Evolutionary conservation across 2,797 vertebrate genomes (phyloP).

Genomic region (Micromesistius poutassou): DNA sequence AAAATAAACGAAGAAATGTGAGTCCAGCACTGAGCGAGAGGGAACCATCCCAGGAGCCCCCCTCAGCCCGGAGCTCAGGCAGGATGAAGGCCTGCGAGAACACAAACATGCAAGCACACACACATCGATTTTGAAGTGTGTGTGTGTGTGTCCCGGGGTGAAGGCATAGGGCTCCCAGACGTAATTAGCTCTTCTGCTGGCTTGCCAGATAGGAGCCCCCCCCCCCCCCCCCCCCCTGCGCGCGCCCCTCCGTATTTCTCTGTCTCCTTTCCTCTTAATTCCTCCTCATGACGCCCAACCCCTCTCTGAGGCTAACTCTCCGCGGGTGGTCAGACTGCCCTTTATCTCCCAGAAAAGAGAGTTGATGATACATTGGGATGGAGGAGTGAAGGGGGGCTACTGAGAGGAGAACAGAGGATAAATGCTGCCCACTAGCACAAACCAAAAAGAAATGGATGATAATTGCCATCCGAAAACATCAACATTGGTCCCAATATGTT

Average conservation of each 20-base stretch:
- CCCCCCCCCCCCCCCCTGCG: not conserved
- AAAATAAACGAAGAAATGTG: not conserved
- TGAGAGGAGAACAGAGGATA: not conserved
- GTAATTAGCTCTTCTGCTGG: slow-evolving; percentile 55
- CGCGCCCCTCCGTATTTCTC: not conserved
- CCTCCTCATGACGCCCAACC: slow-evolving; percentile 7
- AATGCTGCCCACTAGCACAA: not conserved
- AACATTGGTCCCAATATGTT: no score
- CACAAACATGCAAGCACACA: slow-evolving; percentile 14
- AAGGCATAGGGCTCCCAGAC: slow-evolving; percentile 35
- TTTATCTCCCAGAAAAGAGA: slow-evolving; percentile 32
- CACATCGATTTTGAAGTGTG: slow-evolving; percentile 9
- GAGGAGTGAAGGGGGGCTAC: slow-evolving; percentile 22
- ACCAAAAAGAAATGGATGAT: not conserved
- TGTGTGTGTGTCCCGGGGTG: slow-evolving; percentile 33
- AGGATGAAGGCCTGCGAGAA: slow-evolving; percentile 32
- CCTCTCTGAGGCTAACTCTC: slow-evolving; percentile 27
- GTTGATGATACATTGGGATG: slow-evolving; percentile 30
- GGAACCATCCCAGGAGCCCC: slow-evolving; percentile 24
- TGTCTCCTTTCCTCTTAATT: slow-evolving; percentile 27
- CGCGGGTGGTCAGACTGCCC: slow-evolving; percentile 24
- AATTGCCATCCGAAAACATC: no score
- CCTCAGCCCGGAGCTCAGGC: slow-evolving; percentile 23
- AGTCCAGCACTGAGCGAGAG: slow-evolving; percentile 14
- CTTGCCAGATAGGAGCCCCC: slow-evolving; percentile 27